A percentile compares a stretch with the other conserved stretches of the same genome.
phyloP scores from a whole-genome alignment of 2,797 vertebrate genomes.

The Crypturellus tataupa region DNA sequence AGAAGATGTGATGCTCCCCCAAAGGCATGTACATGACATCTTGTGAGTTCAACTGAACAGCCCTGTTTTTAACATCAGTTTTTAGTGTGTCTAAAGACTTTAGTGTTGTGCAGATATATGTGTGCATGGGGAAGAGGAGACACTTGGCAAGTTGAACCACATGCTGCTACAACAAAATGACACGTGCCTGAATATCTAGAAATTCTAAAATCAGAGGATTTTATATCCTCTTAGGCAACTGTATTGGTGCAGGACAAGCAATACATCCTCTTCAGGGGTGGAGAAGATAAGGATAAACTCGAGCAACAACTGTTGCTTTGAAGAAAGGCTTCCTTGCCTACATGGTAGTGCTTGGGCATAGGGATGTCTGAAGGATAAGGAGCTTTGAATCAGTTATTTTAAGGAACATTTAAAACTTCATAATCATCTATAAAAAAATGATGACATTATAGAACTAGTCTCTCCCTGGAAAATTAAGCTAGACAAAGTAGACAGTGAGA shows the following conservation, averaged over 20 bases:
- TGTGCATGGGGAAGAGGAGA: not conserved
- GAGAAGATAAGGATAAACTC: not conserved
- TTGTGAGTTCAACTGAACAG: not conserved
- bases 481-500: not conserved
- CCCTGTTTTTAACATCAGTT: too few species aligned
- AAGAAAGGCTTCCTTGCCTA: not conserved
- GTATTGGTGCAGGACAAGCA: not conserved
- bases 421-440: not conserved
- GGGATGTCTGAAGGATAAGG: not conserved
- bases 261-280: not conserved
- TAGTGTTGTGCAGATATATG: not conserved
- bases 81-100: not conserved
- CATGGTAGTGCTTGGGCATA: not conserved
- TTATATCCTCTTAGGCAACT: not conserved
- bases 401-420: not conserved
- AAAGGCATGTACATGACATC: not conserved
- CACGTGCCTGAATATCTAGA: not conserved
- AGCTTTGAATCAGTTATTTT: not conserved
- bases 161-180: not conserved
- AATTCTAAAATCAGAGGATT: not conserved
- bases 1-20: not conserved
- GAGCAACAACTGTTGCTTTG: not conserved
- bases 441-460: fast-evolving
- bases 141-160: not conserved
- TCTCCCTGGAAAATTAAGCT: not conserved